phyloP scores from a whole-genome alignment of 2,113 vertebrate species.

The Sus scrofa region T2T-Sscrofa CM000817.6:56012501-56013000 shows the following conservation, averaged over 20 bases:
- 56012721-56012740: not conserved
- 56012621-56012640: not conserved
- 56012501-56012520: accelerated
- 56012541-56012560: not conserved
- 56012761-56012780: not conserved
- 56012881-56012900: accelerated
- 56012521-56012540: no score
- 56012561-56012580: not conserved
- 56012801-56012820: not conserved
- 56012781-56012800: not conserved
- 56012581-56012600: accelerated
- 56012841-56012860: not conserved
- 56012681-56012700: not conserved
- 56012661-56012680: not conserved
- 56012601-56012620: accelerated
- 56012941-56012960: no score
- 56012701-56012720: accelerated
- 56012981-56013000: accelerated
- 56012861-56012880: not conserved
- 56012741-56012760: not conserved
- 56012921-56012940: not conserved
- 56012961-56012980: not conserved
- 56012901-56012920: accelerated
- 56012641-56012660: not conserved
- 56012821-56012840: not conserved